Percentiles rank a stretch among this genome's conserved stretches.
These are phyloP conservation scores for Episyrphus balteatus DNA, from an alignment of 1,140 invertebrate genomes.

Conservation along the genomic window DNA sequence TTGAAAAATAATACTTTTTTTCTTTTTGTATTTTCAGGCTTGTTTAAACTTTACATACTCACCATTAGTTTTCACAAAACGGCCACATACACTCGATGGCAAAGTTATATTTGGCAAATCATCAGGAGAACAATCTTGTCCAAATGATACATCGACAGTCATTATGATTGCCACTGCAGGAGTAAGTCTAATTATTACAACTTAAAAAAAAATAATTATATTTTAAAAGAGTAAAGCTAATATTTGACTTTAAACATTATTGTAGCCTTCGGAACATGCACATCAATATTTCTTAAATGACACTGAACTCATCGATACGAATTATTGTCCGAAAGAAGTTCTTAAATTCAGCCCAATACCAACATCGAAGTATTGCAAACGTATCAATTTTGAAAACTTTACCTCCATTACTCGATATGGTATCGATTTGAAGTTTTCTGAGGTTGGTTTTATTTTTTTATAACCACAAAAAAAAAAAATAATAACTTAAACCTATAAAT, in stretches of 20 bases:
- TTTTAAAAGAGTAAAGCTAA: background rate
- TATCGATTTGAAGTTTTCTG: slow-evolving; percentile 26
- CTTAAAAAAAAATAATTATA: slow-evolving; percentile 1
- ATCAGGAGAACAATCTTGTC: slow-evolving; percentile 19
- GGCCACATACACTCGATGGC: slow-evolving; percentile 30
- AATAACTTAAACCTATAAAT: background rate
- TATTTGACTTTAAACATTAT: background rate
- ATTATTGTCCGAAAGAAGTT: slow-evolving; percentile 33
- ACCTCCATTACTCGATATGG: slow-evolving; percentile 31
- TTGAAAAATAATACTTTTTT: no score
- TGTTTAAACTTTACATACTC: slow-evolving; percentile 28
- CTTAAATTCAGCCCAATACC: slow-evolving; percentile 34
- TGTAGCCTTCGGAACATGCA: slow-evolving; percentile 30
- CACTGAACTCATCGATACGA: slow-evolving; percentile 27
- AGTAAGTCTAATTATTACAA: slow-evolving; percentile 14
- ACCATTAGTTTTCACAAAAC: slow-evolving; percentile 32
- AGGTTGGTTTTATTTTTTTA: background rate
- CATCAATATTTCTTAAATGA: slow-evolving; percentile 25
- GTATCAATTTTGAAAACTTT: slow-evolving; percentile 33
- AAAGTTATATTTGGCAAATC: slow-evolving; percentile 24
- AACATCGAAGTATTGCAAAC: slow-evolving; percentile 30
- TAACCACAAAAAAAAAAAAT: background rate
- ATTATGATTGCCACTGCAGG: slow-evolving; percentile 25
- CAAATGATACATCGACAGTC: slow-evolving; percentile 20
- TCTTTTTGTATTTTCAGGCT: slow-evolving; percentile 18